A percentile compares a stretch with the other conserved stretches of the same genome.
phyloP scores from a whole-genome alignment of 2,113 vertebrate species.

The Boulengeromyrus knoepffleri region DNA sequence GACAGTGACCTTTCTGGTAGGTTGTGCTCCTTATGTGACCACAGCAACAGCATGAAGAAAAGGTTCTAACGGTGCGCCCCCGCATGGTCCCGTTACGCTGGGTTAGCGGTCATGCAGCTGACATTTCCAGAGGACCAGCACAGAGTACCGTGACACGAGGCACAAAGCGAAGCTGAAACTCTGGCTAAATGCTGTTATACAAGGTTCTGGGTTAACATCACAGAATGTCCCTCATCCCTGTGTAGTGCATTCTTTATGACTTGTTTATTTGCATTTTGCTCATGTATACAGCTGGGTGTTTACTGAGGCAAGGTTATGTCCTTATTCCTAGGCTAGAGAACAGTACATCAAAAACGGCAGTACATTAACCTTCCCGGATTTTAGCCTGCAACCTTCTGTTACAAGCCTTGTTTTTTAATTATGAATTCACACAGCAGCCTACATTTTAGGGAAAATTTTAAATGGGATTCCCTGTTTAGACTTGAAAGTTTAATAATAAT shows the following conservation, averaged over 20 bases:
- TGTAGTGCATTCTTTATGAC: background rate
- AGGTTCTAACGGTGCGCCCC: background rate
- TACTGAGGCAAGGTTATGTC: constrained; percentile 1
- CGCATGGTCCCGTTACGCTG: background rate
- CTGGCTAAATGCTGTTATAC: background rate
- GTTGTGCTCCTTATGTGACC: background rate
- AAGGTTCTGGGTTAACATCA: background rate
- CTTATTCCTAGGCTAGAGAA: background rate
- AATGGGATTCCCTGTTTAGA: background rate
- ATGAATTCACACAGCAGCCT: background rate
- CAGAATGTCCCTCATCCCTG: background rate
- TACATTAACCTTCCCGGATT: background rate
- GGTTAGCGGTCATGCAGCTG: background rate
- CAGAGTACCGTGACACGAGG: background rate
- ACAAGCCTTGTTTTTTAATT: background rate
- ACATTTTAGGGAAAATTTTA: background rate
- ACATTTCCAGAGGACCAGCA: background rate
- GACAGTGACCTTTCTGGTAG: background rate
- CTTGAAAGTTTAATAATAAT: background rate
- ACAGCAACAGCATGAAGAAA: background rate
- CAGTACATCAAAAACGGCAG: background rate
- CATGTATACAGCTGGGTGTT: constrained; percentile 3
- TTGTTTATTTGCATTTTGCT: constrained; percentile 7
- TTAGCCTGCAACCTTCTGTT: background rate
- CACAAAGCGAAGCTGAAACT: background rate